Evolutionary conservation across 2,888 invertebrate genomes (phyloP).

Genomic region (Panopea generosa): DNA sequence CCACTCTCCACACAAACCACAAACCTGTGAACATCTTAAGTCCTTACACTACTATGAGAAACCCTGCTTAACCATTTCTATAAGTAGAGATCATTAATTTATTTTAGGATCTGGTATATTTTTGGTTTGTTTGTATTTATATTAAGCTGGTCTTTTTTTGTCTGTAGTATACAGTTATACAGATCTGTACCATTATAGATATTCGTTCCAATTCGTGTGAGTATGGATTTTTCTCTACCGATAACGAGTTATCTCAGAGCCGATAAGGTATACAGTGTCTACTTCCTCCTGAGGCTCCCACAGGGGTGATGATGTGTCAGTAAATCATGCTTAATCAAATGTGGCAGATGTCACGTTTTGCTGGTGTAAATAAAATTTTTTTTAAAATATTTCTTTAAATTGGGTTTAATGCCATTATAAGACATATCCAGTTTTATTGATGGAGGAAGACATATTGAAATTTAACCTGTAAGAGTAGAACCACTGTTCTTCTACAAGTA

Average conservation of each 20-base stretch:
- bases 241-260: not conserved
- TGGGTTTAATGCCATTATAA: too few relatives aligned
- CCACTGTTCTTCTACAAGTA: too few relatives aligned
- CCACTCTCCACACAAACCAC: not conserved
- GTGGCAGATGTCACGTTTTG: too few relatives aligned
- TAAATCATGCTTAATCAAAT: too few relatives aligned
- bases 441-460: too few relatives aligned
- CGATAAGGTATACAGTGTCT: not conserved
- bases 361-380: too few relatives aligned
- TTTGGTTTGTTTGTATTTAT: constrained; percentile 20
- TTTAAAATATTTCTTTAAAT: too few relatives aligned
- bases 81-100: constrained; percentile 12
- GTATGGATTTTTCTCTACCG: too few relatives aligned
- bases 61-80: constrained; percentile 1
- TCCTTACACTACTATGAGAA: too few relatives aligned
- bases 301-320: not conserved
- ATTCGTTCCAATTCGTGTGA: not conserved
- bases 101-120: constrained; percentile 15
- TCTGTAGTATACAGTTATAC: not conserved
- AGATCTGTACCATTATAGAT: constrained; percentile 7
- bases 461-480: too few relatives aligned
- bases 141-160: constrained; percentile 16
- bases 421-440: too few relatives aligned
- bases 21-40: not conserved
- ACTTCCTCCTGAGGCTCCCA: not conserved